Evolutionary conservation across 2,797 vertebrate species (phyloP), one percentile per base, ranked within the genome.

Genomic region (Epinephelus coioides): DNA sequence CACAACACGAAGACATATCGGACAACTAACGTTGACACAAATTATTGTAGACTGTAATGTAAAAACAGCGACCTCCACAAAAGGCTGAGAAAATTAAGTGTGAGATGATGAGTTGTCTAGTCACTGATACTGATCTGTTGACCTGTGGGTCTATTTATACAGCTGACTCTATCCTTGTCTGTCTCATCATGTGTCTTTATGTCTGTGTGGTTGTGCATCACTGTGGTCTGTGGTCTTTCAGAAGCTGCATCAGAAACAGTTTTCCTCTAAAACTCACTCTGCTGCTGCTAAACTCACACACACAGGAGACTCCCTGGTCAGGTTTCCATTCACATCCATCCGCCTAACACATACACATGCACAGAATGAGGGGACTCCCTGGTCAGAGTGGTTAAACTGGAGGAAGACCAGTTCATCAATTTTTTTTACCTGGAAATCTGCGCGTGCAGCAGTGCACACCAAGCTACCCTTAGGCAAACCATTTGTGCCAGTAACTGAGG

Each of bases 151-250:
- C 81, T 86, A 6, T 89, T 78, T 92, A 86, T 92, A 89, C 43
- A 73, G 69, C 60, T 38, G 62, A 57, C 60, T 80, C 44, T 23
- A 79, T 85, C 56, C 50, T 17, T 75, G 19, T 46, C 34, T 49
- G 50, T 18, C 25, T 51, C 50, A 6, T 21, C 50, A 23, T 64
- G 72, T 65, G 57, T 43, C 30, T 61, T 43, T 71, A 9, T 66
- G 47, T 74, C 25, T 74, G 30, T 82, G 73, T 78, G 73, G 25
- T 54, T 71, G 69, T 75, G 74, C 38, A 38, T 27, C 6, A 15
- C 49, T 93, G 92, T 93, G 92, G 91, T 92, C 84, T 93, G 91
- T 93, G 91, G 91, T 86, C 83, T 91, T 87, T 88, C 81, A 79
- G 83, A 74, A 85, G 84, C 59, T 81, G 75, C 68, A 71, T 43